These are phyloP conservation scores for Hirtodrosophila confusa DNA, from an alignment of 2,888 invertebrate genomes.

Conservation along the genomic window DNA sequence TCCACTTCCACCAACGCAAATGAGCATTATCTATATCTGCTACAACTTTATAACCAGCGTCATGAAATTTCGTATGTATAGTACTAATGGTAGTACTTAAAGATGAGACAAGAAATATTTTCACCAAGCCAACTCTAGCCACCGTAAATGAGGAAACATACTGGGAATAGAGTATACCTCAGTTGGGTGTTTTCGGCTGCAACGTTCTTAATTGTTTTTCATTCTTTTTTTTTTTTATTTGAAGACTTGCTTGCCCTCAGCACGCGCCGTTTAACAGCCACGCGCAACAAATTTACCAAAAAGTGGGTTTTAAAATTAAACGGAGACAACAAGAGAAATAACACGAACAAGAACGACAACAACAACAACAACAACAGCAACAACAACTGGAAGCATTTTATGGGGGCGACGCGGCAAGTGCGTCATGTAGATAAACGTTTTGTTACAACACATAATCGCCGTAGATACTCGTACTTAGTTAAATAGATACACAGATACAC, in stretches of 20 bases:
- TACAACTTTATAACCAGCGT: too few relatives aligned
- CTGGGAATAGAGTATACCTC: too few relatives aligned
- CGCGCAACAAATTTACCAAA: constrained; percentile 68
- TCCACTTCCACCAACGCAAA: too few relatives aligned
- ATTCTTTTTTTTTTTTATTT: constrained; percentile 3
- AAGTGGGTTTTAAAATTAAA: constrained; percentile 63
- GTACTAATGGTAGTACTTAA: too few relatives aligned
- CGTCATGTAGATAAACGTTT: constrained; percentile 75
- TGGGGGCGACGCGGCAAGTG: constrained; percentile 22
- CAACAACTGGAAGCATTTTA: constrained; percentile 25
- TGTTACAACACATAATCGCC: constrained; percentile 71
- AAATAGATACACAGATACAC: constrained; percentile 32
- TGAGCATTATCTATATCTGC: too few relatives aligned
- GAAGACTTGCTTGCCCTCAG: constrained; percentile 51
- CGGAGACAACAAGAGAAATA: constrained; percentile 41
- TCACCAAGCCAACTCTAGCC: too few relatives aligned
- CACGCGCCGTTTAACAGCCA: constrained; percentile 74
- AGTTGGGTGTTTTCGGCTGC: too few relatives aligned
- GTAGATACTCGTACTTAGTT: constrained; percentile 48
- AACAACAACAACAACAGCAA: constrained; percentile 9
- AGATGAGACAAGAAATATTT: too few relatives aligned
- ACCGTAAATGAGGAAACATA: too few relatives aligned
- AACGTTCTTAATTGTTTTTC: too few relatives aligned
- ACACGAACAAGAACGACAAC: constrained; percentile 25
- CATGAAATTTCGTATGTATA: too few relatives aligned